A percentile compares a stretch with the other conserved stretches of the same genome.
These are phyloP conservation scores for Cyprinus carpio DNA, from an alignment of 2,113 vertebrate genomes.

Conservation along the genomic window DNA sequence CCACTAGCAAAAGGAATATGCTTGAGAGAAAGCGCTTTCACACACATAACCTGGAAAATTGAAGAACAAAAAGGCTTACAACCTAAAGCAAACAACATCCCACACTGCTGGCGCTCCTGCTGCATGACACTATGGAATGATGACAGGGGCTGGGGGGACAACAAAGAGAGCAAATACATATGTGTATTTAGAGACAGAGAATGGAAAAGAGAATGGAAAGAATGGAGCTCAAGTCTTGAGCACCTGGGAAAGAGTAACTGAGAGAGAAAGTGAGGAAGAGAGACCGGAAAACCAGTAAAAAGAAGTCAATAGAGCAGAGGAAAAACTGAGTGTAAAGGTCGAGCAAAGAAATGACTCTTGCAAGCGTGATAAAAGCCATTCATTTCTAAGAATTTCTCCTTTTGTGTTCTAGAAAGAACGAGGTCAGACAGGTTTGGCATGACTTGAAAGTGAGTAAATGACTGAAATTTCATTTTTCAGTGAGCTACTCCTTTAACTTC, in stretches of 20 bases:
- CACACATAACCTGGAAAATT: slow-evolving; percentile 38
- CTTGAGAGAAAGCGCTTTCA: slow-evolving; percentile 16
- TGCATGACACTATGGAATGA: slow-evolving; percentile 49
- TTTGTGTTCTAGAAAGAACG: slow-evolving; percentile 8
- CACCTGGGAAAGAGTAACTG: slow-evolving; percentile 25
- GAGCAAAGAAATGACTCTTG: background rate
- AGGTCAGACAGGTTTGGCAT: background rate
- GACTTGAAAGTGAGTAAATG: background rate
- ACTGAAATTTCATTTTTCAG: background rate
- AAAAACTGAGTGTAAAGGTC: slow-evolving; percentile 36
- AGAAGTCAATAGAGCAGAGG: slow-evolving; percentile 37
- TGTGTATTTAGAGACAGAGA: slow-evolving; percentile 12
- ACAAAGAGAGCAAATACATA: slow-evolving; percentile 3
- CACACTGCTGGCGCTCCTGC: slow-evolving; percentile 23
- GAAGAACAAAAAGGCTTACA: slow-evolving; percentile 32
- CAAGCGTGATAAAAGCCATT: background rate
- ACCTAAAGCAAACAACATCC: slow-evolving; percentile 42
- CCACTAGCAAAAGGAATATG: background rate
- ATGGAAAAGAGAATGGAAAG: slow-evolving; percentile 50
- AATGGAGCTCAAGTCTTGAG: slow-evolving; percentile 11
- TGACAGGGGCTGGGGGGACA: background rate
- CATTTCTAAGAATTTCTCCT: background rate
- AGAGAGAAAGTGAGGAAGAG: no score
- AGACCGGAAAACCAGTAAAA: slow-evolving; percentile 36
- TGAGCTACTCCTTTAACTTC: slow-evolving; percentile 3